These are phyloP conservation scores for Picathartes gymnocephalus DNA, from an alignment of 2,113 vertebrate genomes.

Conservation along the genomic window DNA sequence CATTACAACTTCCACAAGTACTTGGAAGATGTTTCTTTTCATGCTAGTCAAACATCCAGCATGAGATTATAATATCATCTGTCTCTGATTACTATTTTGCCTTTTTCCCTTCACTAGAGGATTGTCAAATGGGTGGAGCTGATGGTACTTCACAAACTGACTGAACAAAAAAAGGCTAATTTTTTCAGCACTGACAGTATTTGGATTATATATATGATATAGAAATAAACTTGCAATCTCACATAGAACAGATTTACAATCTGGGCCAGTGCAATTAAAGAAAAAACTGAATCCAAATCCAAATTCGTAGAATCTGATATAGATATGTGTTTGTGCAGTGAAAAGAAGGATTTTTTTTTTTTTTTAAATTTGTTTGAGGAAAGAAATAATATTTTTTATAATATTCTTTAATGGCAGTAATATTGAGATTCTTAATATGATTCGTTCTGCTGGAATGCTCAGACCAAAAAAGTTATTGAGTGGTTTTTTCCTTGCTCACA, in stretches of 20 bases:
- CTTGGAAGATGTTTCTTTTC: not conserved
- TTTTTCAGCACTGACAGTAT: not conserved
- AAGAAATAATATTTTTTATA: not conserved
- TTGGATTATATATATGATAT: not conserved
- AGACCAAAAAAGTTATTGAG: not conserved
- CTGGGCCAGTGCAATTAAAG: not conserved
- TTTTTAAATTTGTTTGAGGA: not conserved
- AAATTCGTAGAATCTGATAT: not conserved
- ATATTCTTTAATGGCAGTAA: not conserved
- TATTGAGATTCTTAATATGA: not conserved
- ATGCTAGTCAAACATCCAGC: not conserved
- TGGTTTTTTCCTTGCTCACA: not conserved
- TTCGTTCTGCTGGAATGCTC: not conserved
- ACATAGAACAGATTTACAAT: not conserved
- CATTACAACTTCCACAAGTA: not conserved
- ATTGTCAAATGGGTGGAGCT: not conserved
- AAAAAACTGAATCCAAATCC: not conserved
- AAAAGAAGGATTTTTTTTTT: not conserved
- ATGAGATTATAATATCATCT: not conserved
- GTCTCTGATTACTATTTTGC: conserved; percentile 19
- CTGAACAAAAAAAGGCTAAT: not conserved
- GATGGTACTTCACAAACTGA: not conserved
- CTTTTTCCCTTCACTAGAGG: not conserved
- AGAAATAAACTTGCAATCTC: not conserved
- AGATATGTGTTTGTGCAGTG: not conserved